These are phyloP conservation scores for Xenotilapia flavipinnis DNA, from an alignment of 2,113 vertebrate species.

Conservation along the genomic window DNA sequence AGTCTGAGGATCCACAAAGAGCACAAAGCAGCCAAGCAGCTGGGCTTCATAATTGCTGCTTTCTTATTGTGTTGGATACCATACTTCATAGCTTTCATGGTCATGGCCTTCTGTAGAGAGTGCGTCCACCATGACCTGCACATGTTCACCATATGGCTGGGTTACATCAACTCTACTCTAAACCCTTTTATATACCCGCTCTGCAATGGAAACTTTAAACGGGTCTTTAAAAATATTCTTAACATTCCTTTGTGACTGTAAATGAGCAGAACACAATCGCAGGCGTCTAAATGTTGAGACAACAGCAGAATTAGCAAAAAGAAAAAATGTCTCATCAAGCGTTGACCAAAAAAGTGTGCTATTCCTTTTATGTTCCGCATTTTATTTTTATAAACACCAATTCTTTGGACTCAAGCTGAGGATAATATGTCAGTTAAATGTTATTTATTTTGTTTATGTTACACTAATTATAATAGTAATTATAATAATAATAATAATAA, in stretches of 20 bases:
- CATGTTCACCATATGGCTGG: slow-evolving; percentile 93
- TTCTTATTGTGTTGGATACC: slow-evolving; percentile 96
- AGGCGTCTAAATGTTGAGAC: neutral
- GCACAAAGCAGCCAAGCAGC: slow-evolving; percentile 87
- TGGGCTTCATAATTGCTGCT: slow-evolving; percentile 88
- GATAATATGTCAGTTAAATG: neutral
- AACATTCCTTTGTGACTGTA: slow-evolving; percentile 44
- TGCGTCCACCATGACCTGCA: slow-evolving; percentile 76
- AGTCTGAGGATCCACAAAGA: slow-evolving; percentile 79
- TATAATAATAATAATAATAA: neutral
- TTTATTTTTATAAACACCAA: neutral
- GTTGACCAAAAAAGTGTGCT: neutral
- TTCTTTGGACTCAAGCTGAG: neutral
- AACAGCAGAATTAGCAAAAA: neutral
- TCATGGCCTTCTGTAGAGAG: slow-evolving; percentile 79
- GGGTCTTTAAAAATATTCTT: slow-evolving; percentile 88
- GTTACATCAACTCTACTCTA: slow-evolving; percentile 92
- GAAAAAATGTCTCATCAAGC: neutral
- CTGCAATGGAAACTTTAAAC: slow-evolving; percentile 93
- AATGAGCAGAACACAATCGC: neutral
- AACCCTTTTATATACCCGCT: slow-evolving; percentile 95
- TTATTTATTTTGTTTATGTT: slow-evolving; percentile 28
- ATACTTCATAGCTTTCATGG: slow-evolving; percentile 90
- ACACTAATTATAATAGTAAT: neutral
- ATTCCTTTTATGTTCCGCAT: neutral